These are phyloP conservation scores for Hoplostethus atlanticus DNA, from an alignment of 2,797 vertebrate genomes.

Conservation along the genomic window DNA sequence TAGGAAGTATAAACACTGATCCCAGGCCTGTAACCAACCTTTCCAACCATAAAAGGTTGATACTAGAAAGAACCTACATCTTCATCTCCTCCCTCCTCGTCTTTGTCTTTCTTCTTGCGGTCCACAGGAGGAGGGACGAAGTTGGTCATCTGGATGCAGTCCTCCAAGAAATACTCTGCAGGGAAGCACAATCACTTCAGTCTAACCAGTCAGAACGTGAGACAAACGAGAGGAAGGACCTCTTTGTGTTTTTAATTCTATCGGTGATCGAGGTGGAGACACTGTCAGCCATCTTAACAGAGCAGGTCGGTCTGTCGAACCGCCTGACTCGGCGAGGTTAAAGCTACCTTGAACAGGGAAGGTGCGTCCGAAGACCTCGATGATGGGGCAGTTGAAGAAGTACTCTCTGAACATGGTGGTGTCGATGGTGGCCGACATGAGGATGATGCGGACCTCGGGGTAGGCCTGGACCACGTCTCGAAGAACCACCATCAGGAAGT, in stretches of 20 bases:
- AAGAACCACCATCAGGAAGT: conserved; percentile 97
- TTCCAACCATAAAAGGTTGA: too few species aligned
- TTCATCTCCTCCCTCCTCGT: conserved; percentile 89
- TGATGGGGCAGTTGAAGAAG: conserved; percentile 94
- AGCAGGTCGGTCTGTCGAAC: too few species aligned
- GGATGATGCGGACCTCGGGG: conserved; percentile 92
- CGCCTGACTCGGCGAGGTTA: too few species aligned
- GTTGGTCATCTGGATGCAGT: conserved; percentile 97
- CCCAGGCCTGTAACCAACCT: too few species aligned
- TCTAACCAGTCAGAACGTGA: background rate
- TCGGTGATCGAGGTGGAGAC: too few species aligned
- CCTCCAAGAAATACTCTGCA: conserved; percentile 96
- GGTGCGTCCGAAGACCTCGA: conserved; percentile 95
- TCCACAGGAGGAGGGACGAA: conserved; percentile 93
- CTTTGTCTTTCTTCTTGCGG: conserved; percentile 94
- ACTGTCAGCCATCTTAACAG: too few species aligned
- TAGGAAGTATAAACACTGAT: too few species aligned
- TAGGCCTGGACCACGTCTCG: conserved; percentile 93
- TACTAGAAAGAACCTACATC: conserved; percentile 64
- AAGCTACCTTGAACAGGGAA: conserved; percentile 91
- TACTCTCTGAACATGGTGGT: conserved; percentile 98
- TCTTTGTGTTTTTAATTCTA: too few species aligned
- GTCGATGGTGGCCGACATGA: conserved; percentile 99
- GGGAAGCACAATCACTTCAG: background rate
- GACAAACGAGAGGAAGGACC: background rate